Base-by-base conservation (phyloP, 1,140 invertebrate species). In the Melanaphis sacchari region DNA sequence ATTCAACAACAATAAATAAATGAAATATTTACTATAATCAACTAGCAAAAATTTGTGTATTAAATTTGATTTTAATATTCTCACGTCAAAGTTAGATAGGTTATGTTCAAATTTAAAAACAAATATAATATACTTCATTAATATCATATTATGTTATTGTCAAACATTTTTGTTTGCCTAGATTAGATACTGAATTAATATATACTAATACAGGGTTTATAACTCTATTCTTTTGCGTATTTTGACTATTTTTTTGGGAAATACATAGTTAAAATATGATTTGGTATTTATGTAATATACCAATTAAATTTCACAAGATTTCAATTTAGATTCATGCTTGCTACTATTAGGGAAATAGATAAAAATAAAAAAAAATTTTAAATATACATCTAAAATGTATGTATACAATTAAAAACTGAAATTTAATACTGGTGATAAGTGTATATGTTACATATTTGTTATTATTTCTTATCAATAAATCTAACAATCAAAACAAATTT, bases 1-100 rank as follows among this genome's bases (percentile, higher is more conserved):
- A 90, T 54, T 41, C 49, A 59, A 90, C 6, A 90, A 66, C 22
- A 90, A 59, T 31, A 41, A 40, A 90, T 31, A 90, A 89, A 90
- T 41, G 21, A 90, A 52, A 89, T 54, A 54, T 87, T 52, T 52
- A 89, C n/a, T 52, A 52, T 54, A 54, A 89, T 3, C 15, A n/a
- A 89, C 2, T 52, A 22, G 15, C 5, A 54, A 89, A 8, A 38
- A 38, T 54, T 38, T 54, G 46, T 26, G 46, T 38, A 26, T 89
- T 89, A 26, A 52, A 40, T 89, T 15, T 9, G 36, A 89, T 52
- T 54, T 38, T 15, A 7, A 89, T 54, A 24, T 1, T 31, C 36
- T n/a, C 2, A 46, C 18, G 15, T 82, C 15, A 81, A 81, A 84
- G 24, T 15, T 9, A 11, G 18, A 36, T 31, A 46, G 21, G n/a